A percentile compares a stretch with the other conserved stretches of the same genome.
Evolutionary conservation across 2,888 invertebrate species (phyloP).

Genomic region (Prosopocoilus inquinatus): DNA sequence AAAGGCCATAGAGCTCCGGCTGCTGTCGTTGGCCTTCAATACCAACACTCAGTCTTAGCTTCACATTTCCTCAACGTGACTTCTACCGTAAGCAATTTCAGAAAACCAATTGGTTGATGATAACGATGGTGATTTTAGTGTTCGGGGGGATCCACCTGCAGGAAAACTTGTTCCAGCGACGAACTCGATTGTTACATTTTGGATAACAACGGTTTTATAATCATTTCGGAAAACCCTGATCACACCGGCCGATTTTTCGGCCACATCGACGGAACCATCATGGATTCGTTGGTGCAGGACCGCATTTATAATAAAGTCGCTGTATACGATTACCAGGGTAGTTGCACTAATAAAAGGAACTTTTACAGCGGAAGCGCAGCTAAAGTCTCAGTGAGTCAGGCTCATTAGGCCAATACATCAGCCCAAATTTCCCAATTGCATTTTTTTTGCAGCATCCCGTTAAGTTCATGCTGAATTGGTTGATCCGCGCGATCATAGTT

Average conservation of each 20-base stretch:
- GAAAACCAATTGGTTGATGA: not conserved
- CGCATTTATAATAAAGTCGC: conserved; percentile 85
- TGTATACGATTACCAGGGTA: conserved; percentile 86
- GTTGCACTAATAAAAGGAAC: conserved; percentile 71
- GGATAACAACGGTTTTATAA: conserved; percentile 93
- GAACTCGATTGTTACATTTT: conserved; percentile 90
- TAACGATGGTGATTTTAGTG: conserved; percentile 56
- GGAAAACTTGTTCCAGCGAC: conserved; percentile 82
- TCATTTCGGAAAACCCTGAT: conserved; percentile 81
- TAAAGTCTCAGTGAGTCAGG: conserved; percentile 46
- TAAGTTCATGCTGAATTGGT: conserved; percentile 52
- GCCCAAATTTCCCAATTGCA: not conserved
- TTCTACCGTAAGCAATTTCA: conserved; percentile 64
- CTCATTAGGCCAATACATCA: not conserved
- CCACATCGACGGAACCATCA: conserved; percentile 90
- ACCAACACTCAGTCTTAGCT: conserved; percentile 78
- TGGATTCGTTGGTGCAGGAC: conserved; percentile 90
- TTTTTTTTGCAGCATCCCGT: conserved; percentile 26
- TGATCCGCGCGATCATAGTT: conserved; percentile 53
- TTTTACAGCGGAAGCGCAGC: conserved; percentile 59
- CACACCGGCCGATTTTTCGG: conserved; percentile 93
- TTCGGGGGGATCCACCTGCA: conserved; percentile 67
- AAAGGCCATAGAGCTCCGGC: conserved; percentile 83
- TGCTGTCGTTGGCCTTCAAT: conserved; percentile 89
- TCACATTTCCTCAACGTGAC: conserved; percentile 86